Evolutionary conservation across 2,797 vertebrate species (phyloP).

Genomic region (Labroides dimidiatus): DNA sequence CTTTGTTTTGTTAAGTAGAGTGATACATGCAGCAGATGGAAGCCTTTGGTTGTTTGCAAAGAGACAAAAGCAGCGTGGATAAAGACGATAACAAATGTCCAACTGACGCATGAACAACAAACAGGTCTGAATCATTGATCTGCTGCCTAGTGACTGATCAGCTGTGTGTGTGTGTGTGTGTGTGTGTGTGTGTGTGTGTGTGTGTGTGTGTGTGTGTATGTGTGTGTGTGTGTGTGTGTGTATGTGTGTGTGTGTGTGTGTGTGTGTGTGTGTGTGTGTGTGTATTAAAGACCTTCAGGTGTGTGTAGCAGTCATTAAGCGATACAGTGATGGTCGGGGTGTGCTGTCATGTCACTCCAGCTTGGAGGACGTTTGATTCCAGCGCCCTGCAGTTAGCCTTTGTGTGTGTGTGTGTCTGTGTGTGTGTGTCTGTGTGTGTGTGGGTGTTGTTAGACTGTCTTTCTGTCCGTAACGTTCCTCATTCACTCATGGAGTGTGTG

Average conservation of each 20-base stretch:
- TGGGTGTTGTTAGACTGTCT: constrained; percentile 58
- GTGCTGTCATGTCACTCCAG: constrained; percentile 12
- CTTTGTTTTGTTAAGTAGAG: too few relatives aligned
- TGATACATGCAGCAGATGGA: too few relatives aligned
- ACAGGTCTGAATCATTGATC: background rate
- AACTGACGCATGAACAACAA: background rate
- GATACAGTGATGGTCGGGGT: background rate
- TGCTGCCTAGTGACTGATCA: too few relatives aligned
- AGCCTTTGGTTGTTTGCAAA: too few relatives aligned
- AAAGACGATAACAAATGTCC: too few relatives aligned
- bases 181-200: background rate
- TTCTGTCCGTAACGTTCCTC: constrained; percentile 45
- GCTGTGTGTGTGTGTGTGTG: too few relatives aligned
- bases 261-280: too few relatives aligned
- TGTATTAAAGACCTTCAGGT: background rate
- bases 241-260: background rate
- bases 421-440: constrained; percentile 43
- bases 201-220: too few relatives aligned
- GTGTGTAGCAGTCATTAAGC: background rate
- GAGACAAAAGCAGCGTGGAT: too few relatives aligned
- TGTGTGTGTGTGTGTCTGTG: constrained; percentile 47
- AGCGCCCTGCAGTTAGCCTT: constrained; percentile 37
- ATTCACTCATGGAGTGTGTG: constrained; percentile 57
- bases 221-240: too few relatives aligned
- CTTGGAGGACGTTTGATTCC: constrained; percentile 50